Base-by-base conservation (phyloP, 2,888 invertebrate genomes). In the Pheosia gnoma region DNA sequence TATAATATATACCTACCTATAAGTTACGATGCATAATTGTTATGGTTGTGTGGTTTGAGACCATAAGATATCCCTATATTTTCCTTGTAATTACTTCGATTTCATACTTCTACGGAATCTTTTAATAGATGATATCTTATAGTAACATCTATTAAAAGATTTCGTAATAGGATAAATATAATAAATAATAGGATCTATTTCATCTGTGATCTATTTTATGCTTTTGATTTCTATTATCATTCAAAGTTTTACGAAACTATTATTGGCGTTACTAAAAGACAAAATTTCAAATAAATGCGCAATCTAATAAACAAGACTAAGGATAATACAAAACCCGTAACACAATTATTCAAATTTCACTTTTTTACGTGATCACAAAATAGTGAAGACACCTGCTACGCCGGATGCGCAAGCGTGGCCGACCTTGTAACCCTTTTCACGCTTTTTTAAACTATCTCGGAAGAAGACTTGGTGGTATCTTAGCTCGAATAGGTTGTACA, bases 401-500 rank as follows among this genome's bases (percentile, higher is more conserved):
- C 74, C 75, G 75, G 75, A 75, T 66, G 68, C 57, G 51, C 45
- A 57, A 45, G 8, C 57, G 57, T 59, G 57, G 57, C 67, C 60
- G 58, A 58, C 67, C 72, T 67, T 70, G 65, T 71, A 65, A 65
- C 69, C 65, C 53, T 67, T 68, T 68, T 74, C 67, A 75, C 74
- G 76, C 74, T 75, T 75, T 75, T 75, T 75, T 70, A 56, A 56
- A n/a, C 37, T 25, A 57, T 53, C 59, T 57, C 49, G 62, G 58
- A 68, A 62, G 60, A 68, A 13, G 54, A 65, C 59, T 56, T 63
- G 75, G 75, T 75, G 75, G 75, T 75, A 76, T 66, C n/a, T n/a
- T 60, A 36, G 5, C 43, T 62, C 60, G 53, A 10, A 60, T 55
- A 52, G 47, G 59, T 37, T 59, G 38, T 59, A 55, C 52, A 52